A percentile compares a stretch with the other conserved stretches of the same genome.
Evolutionary conservation across 1,140 invertebrate species (phyloP).

Genomic region (Cepaea nemoralis): DNA sequence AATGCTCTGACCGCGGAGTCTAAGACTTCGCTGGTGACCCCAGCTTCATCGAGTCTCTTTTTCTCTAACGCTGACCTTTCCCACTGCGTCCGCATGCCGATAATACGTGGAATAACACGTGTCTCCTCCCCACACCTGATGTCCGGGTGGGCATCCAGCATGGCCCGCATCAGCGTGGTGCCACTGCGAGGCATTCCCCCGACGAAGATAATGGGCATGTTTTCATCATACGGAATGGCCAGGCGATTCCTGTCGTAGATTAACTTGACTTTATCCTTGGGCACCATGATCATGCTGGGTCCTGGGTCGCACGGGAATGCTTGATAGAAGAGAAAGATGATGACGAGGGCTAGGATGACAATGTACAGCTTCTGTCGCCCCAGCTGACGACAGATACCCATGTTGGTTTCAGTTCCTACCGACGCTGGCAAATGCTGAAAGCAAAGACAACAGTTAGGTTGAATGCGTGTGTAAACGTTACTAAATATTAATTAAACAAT

Average conservation of each 20-base stretch:
- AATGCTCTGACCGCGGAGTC: conserved; percentile 96
- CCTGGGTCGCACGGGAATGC: conserved; percentile 48
- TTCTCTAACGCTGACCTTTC: conserved; percentile 64
- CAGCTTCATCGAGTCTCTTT: conserved; percentile 89
- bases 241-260: conserved; percentile 57
- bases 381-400: conserved; percentile 25
- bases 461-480: no score
- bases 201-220: conserved; percentile 95
- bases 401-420: conserved; percentile 16
- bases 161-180: conserved; percentile 96
- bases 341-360: not conserved
- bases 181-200: conserved; percentile 96
- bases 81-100: conserved; percentile 67
- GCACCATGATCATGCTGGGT: conserved; percentile 59
- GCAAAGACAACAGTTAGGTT: no score
- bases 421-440: no score
- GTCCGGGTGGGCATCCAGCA: conserved; percentile 97
- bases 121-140: conserved; percentile 98
- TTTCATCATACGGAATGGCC: conserved; percentile 75
- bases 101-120: conserved; percentile 86
- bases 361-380: conserved; percentile 26
- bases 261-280: conserved; percentile 52
- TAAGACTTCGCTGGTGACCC: conserved; percentile 90
- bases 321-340: conserved; percentile 43
- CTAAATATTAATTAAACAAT: no score